Evolutionary conservation across 1,140 invertebrate genomes (phyloP).

Genomic region (Bombus balteatus): DNA sequence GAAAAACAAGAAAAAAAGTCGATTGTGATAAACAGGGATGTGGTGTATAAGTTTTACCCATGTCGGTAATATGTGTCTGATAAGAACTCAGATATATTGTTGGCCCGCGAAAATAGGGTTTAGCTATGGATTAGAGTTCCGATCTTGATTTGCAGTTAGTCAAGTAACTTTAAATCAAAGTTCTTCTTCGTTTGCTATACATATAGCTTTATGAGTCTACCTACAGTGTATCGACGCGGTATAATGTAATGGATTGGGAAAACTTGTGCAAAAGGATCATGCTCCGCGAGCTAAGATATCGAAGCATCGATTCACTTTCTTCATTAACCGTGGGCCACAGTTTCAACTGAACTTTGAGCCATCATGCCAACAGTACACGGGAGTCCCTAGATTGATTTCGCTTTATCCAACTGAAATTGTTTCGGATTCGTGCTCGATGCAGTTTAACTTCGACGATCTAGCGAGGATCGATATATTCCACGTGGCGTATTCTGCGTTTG

Average conservation of each 20-base stretch:
- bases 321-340: not conserved
- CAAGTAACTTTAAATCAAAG: not conserved
- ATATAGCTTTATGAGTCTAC: not conserved
- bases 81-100: too few relatives aligned
- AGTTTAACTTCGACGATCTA: not conserved
- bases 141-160: not conserved
- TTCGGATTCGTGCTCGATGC: too few relatives aligned
- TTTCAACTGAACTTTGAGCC: not conserved
- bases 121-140: not conserved
- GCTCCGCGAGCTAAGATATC: too few relatives aligned
- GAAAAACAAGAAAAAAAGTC: not conserved
- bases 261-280: not conserved
- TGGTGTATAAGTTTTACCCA: too few relatives aligned
- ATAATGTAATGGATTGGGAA: not conserved
- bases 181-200: too few relatives aligned
- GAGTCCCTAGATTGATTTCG: not conserved
- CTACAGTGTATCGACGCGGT: not conserved
- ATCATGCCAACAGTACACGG: not conserved
- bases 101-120: not conserved
- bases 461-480: not conserved
- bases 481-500: not conserved
- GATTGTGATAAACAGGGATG: not conserved
- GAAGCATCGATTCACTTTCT: not conserved
- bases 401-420: not conserved
- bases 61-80: not conserved